Evolutionary conservation across 1,140 invertebrate genomes (phyloP).

Genomic region (Pogonomyrmex californicus): DNA sequence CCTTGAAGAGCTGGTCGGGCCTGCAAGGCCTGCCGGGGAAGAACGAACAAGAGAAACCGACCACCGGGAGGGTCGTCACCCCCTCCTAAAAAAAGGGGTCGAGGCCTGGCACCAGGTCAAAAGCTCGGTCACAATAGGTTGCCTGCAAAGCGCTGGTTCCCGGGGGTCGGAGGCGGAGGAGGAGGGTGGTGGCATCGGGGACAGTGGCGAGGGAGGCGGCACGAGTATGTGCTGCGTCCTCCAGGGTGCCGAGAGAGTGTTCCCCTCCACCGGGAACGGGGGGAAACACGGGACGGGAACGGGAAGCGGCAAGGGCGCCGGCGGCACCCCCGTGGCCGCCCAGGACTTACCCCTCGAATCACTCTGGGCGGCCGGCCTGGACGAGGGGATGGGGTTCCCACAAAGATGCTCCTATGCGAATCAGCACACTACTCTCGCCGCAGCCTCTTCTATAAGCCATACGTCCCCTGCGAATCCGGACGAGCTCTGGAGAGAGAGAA

Average conservation of each 20-base stretch:
- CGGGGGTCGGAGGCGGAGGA: conserved; percentile 80
- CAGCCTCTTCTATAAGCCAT: conserved; percentile 45
- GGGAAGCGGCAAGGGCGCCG: conserved; percentile 57
- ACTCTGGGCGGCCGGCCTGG: conserved; percentile 83
- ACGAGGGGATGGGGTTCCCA: conserved; percentile 83
- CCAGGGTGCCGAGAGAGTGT: conserved; percentile 82
- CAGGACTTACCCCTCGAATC: conserved; percentile 82
- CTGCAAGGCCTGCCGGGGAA: conserved; percentile 9
- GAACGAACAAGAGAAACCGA: conserved; percentile 18
- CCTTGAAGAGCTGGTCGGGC: conserved; percentile 57
- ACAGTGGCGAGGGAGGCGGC: conserved; percentile 69
- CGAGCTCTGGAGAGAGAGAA: conserved; percentile 80
- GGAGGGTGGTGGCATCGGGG: conserved; percentile 72
- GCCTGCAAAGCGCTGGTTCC: conserved; percentile 82
- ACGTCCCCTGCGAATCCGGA: conserved; percentile 69
- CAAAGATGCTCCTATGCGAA: conserved; percentile 82
- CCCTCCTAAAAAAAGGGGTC: conserved; percentile 68
- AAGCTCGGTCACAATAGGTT: conserved; percentile 83
- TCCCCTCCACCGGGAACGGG: conserved; percentile 77
- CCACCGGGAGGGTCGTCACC: conserved; percentile 69
- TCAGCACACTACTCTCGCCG: conserved; percentile 73
- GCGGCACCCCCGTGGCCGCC: conserved; percentile 68
- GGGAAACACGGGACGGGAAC: conserved; percentile 74
- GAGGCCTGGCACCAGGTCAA: conserved; percentile 74
- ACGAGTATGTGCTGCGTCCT: conserved; percentile 83